Conservation (phyloP, 2,113 vertebrate species). For the Aegypius monachus region DNA sequence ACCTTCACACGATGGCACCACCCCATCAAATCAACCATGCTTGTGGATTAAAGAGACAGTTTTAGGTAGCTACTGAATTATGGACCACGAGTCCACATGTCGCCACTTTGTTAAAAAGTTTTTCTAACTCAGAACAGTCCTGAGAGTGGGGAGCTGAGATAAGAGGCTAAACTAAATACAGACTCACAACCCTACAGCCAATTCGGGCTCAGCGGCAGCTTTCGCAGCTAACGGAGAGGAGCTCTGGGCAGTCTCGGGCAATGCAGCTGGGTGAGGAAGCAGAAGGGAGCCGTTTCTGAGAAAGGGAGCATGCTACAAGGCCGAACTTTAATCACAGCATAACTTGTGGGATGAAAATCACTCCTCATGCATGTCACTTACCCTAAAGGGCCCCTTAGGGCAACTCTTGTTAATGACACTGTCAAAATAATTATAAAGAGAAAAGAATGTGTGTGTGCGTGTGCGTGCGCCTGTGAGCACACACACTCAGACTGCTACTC, state of each 20-base stretch:
- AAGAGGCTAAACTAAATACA: background rate
- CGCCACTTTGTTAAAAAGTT: background rate
- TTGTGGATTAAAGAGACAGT: background rate
- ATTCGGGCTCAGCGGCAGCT: background rate
- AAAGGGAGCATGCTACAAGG: constrained; percentile 7
- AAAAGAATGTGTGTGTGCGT: background rate
- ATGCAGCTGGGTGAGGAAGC: background rate
- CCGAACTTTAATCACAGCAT: constrained; percentile 61
- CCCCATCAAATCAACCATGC: background rate
- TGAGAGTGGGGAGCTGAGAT: background rate
- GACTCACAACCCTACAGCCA: background rate
- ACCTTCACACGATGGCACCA: background rate
- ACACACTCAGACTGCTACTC: background rate
- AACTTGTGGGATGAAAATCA: constrained; percentile 53
- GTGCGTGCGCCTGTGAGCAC: background rate
- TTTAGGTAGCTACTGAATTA: background rate
- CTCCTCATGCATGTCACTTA: constrained; percentile 68
- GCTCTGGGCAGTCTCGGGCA: background rate
- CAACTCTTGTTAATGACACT: constrained; percentile 60
- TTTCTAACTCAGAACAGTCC: background rate
- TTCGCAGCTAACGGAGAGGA: background rate
- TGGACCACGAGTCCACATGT: rapidly evolving
- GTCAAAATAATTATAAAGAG: constrained; percentile 64
- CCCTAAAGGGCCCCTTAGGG: constrained; percentile 64
- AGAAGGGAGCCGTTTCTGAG: background rate